phyloP scores from a whole-genome alignment of 2,797 vertebrate species.

The Psittacula derbiana region DNA sequence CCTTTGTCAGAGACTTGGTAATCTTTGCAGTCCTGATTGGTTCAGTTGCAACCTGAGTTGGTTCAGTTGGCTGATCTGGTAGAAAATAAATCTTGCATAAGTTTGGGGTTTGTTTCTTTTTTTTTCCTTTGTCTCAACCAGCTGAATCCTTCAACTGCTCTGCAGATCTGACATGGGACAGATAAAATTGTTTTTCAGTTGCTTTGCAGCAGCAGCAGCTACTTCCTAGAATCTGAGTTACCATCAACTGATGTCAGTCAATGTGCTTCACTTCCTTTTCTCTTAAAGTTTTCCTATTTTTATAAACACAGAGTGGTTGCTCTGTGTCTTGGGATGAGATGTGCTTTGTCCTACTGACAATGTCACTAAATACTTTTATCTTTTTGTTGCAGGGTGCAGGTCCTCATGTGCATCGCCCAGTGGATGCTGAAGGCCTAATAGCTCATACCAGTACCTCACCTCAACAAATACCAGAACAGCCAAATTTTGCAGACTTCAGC shows the following conservation, averaged over 20 bases:
- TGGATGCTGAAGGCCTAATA: constrained; percentile 84
- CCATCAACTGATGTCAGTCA: neutral
- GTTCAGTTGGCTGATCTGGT: neutral
- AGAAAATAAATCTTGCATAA: neutral
- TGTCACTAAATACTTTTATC: neutral
- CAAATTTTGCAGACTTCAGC: constrained; percentile 99
- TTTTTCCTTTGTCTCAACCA: neutral
- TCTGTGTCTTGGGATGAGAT: neutral
- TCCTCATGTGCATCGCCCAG: constrained; percentile 84
- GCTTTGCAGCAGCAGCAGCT: neutral
- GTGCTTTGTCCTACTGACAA: neutral
- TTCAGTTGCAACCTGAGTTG: neutral
- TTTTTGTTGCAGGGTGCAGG: constrained; percentile 78
- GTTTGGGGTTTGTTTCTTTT: neutral
- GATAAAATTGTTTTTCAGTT: neutral
- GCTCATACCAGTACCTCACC: constrained; percentile 89
- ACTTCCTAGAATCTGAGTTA: neutral
- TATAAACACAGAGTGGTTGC: neutral
- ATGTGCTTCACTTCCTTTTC: neutral
- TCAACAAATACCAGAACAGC: constrained; percentile 97
- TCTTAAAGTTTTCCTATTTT: neutral
- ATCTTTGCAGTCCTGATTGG: neutral
- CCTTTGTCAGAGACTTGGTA: neutral
- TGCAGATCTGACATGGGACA: neutral
- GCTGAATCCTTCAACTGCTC: neutral